Evolutionary conservation across 2,888 invertebrate species (phyloP).

Genomic region (Cryptus viduatorius): DNA sequence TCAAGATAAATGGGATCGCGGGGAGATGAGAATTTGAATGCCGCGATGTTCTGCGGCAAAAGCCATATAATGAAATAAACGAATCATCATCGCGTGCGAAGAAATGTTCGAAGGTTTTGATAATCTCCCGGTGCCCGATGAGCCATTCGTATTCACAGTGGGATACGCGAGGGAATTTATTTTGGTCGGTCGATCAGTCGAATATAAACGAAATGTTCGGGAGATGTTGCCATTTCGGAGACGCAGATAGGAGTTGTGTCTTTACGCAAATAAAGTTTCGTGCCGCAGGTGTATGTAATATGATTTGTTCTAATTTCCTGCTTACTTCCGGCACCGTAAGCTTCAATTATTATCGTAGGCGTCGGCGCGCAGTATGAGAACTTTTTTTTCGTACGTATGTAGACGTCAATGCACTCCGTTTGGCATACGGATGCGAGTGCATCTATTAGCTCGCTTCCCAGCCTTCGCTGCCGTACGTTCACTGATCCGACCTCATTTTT

Average conservation of each 20-base stretch:
- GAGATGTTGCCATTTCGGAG: background rate
- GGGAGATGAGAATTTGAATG: conserved; percentile 14
- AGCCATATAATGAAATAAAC: conserved; percentile 40
- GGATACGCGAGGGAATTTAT: conserved; percentile 52
- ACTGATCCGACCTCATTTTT: conserved; percentile 53
- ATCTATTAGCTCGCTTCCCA: conserved; percentile 16
- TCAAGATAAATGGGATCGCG: conserved; percentile 4
- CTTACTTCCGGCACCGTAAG: no score
- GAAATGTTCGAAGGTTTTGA: conserved; percentile 36
- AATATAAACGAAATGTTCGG: no score
- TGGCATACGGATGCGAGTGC: conserved; percentile 4
- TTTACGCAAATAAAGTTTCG: no score
- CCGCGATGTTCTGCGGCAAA: background rate
- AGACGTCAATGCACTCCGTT: conserved; percentile 9
- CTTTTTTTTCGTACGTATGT: background rate
- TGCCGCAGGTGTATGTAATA: background rate
- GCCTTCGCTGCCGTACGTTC: conserved; percentile 20
- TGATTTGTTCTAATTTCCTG: background rate
- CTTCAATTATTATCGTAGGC: no score
- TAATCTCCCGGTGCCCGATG: conserved; percentile 24
- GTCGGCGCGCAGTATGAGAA: background rate
- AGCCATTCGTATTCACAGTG: conserved; percentile 57
- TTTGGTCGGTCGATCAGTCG: conserved; percentile 19
- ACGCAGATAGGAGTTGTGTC: conserved; percentile 4
- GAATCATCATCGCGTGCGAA: conserved; percentile 53